A percentile compares a stretch with the other conserved stretches of the same genome.
Conservation (phyloP, 2,113 vertebrate species). For the Bombycilla garrulus region DNA sequence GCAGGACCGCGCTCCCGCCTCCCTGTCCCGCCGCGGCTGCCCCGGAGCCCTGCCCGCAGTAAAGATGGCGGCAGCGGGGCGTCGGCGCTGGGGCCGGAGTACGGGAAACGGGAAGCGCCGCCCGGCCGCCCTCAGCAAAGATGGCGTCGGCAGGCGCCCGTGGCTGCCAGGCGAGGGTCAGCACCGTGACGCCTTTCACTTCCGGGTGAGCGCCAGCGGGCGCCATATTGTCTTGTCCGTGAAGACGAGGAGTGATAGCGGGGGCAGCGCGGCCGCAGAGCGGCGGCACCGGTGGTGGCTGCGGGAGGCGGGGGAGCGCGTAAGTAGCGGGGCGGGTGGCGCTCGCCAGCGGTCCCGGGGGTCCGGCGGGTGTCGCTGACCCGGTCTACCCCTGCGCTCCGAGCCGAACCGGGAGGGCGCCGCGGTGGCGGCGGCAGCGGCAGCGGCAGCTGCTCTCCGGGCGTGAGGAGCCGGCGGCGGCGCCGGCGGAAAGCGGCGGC, state of each 20-base stretch:
- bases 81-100: too few relatives aligned
- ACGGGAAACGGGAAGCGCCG: accelerated
- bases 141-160: background rate
- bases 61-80: background rate
- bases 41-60: background rate
- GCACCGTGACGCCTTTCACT: conserved; percentile 23
- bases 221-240: conserved; percentile 81
- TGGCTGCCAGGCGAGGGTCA: background rate
- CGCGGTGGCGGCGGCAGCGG: background rate
- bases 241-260: conserved; percentile 66
- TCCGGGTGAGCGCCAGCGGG: conserved; percentile 59
- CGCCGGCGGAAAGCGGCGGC: background rate
- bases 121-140: conserved; percentile 19
- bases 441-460: background rate
- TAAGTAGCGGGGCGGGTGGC: conserved; percentile 16
- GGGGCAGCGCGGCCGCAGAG: background rate
- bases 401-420: background rate
- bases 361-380: background rate
- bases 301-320: conserved; percentile 6
- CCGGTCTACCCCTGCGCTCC: background rate
- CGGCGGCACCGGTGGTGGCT: conserved; percentile 35
- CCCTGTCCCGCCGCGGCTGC: background rate
- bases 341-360: background rate
- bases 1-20: background rate
- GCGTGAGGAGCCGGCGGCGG: background rate